Evolutionary conservation across 2,888 invertebrate genomes (phyloP).

Genomic region (Ditula angustiorana): DNA sequence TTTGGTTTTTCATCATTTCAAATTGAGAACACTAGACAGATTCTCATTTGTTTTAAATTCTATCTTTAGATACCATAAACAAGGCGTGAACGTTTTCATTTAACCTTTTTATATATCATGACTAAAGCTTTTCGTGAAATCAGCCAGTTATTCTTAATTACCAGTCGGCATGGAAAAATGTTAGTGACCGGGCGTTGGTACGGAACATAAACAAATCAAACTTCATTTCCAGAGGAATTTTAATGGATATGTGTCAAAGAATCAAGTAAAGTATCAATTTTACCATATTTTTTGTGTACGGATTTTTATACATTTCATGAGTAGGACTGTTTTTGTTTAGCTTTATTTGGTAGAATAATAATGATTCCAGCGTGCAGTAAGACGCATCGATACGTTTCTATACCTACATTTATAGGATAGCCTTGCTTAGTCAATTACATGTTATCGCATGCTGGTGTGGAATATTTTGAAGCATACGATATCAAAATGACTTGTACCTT

Average conservation of each 20-base stretch:
- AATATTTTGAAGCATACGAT: not conserved
- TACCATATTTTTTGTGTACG: too few relatives aligned
- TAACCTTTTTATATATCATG: slow-evolving; percentile 25
- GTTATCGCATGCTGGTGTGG: not conserved
- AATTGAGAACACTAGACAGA: slow-evolving; percentile 3
- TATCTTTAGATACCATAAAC: slow-evolving; percentile 27
- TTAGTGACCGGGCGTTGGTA: slow-evolving; percentile 10
- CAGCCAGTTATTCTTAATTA: slow-evolving; percentile 30
- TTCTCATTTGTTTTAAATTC: slow-evolving; percentile 1
- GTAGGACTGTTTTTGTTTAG: not conserved
- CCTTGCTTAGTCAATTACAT: slow-evolving; percentile 6
- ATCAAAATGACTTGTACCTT: not conserved
- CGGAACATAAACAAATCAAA: slow-evolving; percentile 6
- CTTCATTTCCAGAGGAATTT: not conserved
- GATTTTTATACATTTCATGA: not conserved
- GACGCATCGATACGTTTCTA: not conserved
- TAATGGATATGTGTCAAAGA: slow-evolving; percentile 1
- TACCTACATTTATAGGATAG: not conserved
- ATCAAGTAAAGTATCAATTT: not conserved
- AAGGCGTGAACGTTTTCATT: slow-evolving; percentile 10
- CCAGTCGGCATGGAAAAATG: slow-evolving; percentile 20
- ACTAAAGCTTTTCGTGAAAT: slow-evolving; percentile 29
- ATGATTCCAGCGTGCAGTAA: slow-evolving; percentile 1
- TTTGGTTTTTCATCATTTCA: not conserved
- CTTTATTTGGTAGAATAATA: not conserved